Conservation (phyloP, 2,888 invertebrate genomes). For the Rhagophthalmus giganteus region DNA sequence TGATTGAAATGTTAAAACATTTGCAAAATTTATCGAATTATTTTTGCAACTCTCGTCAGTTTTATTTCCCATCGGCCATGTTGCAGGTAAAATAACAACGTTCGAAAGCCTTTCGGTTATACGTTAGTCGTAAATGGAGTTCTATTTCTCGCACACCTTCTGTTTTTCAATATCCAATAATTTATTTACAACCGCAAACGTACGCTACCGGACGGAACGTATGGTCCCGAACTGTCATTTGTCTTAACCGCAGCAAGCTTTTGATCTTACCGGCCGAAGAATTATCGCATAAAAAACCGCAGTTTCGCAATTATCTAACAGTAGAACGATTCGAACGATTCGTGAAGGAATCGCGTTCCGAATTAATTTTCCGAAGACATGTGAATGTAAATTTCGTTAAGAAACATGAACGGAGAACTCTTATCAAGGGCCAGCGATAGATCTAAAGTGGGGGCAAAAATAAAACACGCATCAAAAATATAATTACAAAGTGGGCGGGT, state of each 20-base stretch:
- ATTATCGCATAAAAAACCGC: slow-evolving; percentile 3
- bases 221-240: slow-evolving; percentile 11
- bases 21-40: no score
- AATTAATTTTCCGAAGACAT: not conserved
- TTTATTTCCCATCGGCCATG: no score
- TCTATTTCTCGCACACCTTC: no score
- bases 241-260: slow-evolving; percentile 10
- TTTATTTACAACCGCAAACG: slow-evolving; percentile 20
- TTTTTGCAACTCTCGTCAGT: no score
- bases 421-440: slow-evolving; percentile 20
- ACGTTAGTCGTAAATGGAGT: no score
- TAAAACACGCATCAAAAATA: slow-evolving; percentile 50
- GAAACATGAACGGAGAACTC: not conserved
- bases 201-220: slow-evolving; percentile 20
- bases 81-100: no score
- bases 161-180: slow-evolving; percentile 8
- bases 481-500: slow-evolving; percentile 55
- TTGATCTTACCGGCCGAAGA: slow-evolving; percentile 3
- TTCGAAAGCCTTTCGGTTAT: not conserved
- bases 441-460: slow-evolving; percentile 20
- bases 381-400: not conserved
- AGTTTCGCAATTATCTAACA: slow-evolving; percentile 1
- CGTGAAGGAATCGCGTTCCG: not conserved
- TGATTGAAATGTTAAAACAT: no score
- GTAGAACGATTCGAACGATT: not conserved